A percentile compares a stretch with the other conserved stretches of the same genome.
Evolutionary conservation across 2,888 invertebrate genomes (phyloP).

Genomic region (Meiosimyza decipiens): DNA sequence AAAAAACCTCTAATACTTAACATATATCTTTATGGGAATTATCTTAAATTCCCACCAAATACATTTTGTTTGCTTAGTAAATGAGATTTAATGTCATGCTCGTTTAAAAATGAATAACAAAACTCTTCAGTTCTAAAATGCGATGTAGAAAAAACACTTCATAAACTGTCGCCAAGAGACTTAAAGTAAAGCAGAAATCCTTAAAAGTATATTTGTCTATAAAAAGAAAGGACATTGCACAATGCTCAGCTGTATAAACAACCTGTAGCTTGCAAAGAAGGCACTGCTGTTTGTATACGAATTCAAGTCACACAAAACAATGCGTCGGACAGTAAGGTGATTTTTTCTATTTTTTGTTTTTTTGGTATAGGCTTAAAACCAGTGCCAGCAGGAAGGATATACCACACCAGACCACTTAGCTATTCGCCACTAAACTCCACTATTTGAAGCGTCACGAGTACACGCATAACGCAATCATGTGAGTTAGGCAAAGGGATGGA

Average conservation of each 20-base stretch:
- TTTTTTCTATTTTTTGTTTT: background rate
- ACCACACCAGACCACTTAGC: constrained; percentile 2
- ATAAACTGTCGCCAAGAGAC: background rate
- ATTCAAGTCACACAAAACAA: background rate
- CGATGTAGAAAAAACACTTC: background rate
- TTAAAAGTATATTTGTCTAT: background rate
- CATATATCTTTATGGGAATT: too few species aligned
- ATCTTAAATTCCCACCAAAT: background rate
- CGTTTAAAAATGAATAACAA: background rate
- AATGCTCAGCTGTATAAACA: constrained; percentile 24
- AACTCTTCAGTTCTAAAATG: background rate
- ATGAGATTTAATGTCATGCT: background rate
- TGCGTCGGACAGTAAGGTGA: background rate
- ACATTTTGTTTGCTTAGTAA: constrained; percentile 5
- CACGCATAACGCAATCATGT: background rate
- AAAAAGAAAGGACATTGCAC: constrained; percentile 14
- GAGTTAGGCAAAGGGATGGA: background rate
- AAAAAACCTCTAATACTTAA: too few species aligned
- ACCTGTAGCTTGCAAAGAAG: constrained; percentile 3
- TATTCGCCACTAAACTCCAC: background rate
- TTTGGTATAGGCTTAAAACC: constrained; percentile 2
- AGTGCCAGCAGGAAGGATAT: constrained; percentile 22
- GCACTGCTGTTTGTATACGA: background rate
- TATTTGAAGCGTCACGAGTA: background rate
- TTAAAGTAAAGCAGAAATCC: background rate